These are phyloP conservation scores for Hermaeophaga mercurialis DNA, from an alignment of 2,888 invertebrate genomes.

Conservation along the genomic window DNA sequence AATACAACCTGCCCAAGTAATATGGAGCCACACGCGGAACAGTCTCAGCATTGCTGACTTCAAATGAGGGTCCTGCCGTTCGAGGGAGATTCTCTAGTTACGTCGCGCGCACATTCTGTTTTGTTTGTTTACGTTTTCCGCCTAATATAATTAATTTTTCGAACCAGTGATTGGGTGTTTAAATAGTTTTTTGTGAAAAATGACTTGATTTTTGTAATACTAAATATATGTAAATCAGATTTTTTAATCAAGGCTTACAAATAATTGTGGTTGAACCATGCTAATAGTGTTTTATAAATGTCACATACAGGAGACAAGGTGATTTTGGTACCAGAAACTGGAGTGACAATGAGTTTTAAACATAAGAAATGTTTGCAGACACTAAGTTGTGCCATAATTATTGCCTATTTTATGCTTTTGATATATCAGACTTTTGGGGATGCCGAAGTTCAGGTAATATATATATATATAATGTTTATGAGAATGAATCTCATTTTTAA, in stretches of 20 bases:
- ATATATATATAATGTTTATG: no score
- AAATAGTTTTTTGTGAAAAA: slow-evolving; percentile 18
- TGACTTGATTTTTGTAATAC: slow-evolving; percentile 1
- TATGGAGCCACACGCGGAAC: slow-evolving; percentile 20
- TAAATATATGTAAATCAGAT: slow-evolving; percentile 3
- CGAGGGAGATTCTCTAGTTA: neutral
- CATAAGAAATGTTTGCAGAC: slow-evolving; percentile 52
- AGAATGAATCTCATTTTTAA: no score
- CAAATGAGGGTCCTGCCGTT: neutral
- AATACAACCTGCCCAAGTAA: slow-evolving; percentile 3
- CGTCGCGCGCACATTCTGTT: slow-evolving; percentile 12
- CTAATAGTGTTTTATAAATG: slow-evolving; percentile 32
- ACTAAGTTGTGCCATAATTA: slow-evolving; percentile 49
- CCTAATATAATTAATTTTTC: no score
- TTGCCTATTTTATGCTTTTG: slow-evolving; percentile 52
- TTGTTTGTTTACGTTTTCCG: slow-evolving; percentile 17
- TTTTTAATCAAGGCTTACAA: no score
- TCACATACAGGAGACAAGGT: slow-evolving; percentile 48
- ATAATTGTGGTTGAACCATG: slow-evolving; percentile 1
- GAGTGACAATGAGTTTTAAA: slow-evolving; percentile 51
- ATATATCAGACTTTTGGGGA: slow-evolving; percentile 54
- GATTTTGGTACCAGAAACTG: slow-evolving; percentile 39
- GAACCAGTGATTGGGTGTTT: slow-evolving; percentile 5
- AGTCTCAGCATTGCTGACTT: slow-evolving; percentile 15
- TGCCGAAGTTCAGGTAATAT: slow-evolving; percentile 42